Evolutionary conservation across 2,888 invertebrate species (phyloP), one percentile per base, ranked within the genome.

Genomic region (Tortricodes alternella): DNA sequence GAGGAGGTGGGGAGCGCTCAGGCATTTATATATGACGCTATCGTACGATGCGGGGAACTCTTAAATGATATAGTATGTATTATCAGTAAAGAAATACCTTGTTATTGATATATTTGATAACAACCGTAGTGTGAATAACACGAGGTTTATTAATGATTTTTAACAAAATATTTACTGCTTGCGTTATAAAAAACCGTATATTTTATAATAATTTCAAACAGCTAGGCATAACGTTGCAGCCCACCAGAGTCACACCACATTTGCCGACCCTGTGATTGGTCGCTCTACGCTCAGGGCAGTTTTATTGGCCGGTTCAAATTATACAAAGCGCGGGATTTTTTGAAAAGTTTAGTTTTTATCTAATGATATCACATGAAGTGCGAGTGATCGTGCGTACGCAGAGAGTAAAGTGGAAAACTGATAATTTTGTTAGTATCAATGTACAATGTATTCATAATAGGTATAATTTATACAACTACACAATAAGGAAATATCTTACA

Each of bases 191-290:
- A 66, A 58, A n/a, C 43, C 21, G 34, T 63, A 63, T 60, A 62
- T 62, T 65, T 61, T 48, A 57, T 62, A 59, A 66, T 62, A n/a
- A 4, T 64, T 64, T 60, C 58, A 66, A 62, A 66, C 65, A 58
- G 61, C 63, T 65, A 70, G 78, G 82, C 70, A 13, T 29, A 50
- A 38, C 38, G 50, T 50, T 37, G 79, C 88, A 80, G 81, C 85
- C 85, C 85, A 79, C 80, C 66, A 65, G 76, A 83, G 83, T 91
- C 91, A 89, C 87, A 90, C 91, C 90, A 91, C 80, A 83, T 83
- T 38, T 44, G 70, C 71, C 66, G 66, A 70, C 68, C 55, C 62
- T 66, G 53, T 73, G 75, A 91, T 91, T 91, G 91, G 91, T 62
- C 64, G 59, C 52, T 61, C 63, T 24, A 55, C 62, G 63, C 61